Percentiles rank a stretch among this genome's conserved stretches.
Evolutionary conservation across 2,888 invertebrate genomes (phyloP).

Genomic region (Andrena marginata): DNA sequence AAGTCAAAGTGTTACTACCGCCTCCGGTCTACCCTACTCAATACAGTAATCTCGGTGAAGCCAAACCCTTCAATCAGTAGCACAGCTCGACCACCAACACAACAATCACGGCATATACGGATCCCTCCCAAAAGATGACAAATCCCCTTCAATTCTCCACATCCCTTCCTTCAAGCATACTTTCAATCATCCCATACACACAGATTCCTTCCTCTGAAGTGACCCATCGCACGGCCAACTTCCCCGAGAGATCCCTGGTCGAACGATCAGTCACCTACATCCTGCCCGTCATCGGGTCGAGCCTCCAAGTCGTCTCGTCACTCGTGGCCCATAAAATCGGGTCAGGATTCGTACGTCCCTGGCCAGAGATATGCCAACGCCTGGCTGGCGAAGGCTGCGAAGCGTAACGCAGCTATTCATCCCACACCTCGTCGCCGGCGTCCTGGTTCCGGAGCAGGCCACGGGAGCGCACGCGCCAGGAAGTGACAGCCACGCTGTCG

Average conservation of each 20-base stretch:
- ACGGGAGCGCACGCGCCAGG: conserved; percentile 71
- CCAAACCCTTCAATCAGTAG: too few species aligned
- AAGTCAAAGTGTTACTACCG: too few species aligned
- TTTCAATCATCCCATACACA: conserved; percentile 38
- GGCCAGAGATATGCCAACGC: conserved; percentile 54
- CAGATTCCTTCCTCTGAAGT: conserved; percentile 25
- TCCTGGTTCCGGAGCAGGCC: conserved; percentile 71
- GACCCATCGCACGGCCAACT: conserved; percentile 25
- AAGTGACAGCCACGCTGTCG: conserved; percentile 55
- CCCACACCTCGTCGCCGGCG: conserved; percentile 72
- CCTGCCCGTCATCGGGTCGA: conserved; percentile 21
- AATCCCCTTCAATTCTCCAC: conserved; percentile 21
- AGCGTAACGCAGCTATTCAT: conserved; percentile 76
- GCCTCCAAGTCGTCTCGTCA: conserved; percentile 11
- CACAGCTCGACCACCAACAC: too few species aligned
- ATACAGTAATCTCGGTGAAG: too few species aligned
- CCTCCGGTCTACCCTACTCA: too few species aligned
- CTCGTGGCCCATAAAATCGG: conserved; percentile 21
- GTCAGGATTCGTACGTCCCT: conserved; percentile 39
- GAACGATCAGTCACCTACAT: conserved; percentile 36
- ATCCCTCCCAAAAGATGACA: background rate
- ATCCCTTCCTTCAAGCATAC: conserved; percentile 1
- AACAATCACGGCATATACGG: too few species aligned
- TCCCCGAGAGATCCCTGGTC: conserved; percentile 10
- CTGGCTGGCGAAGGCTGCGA: conserved; percentile 56